Conservation (phyloP, 2,113 vertebrate genomes). For the Pimephales promelas region DNA sequence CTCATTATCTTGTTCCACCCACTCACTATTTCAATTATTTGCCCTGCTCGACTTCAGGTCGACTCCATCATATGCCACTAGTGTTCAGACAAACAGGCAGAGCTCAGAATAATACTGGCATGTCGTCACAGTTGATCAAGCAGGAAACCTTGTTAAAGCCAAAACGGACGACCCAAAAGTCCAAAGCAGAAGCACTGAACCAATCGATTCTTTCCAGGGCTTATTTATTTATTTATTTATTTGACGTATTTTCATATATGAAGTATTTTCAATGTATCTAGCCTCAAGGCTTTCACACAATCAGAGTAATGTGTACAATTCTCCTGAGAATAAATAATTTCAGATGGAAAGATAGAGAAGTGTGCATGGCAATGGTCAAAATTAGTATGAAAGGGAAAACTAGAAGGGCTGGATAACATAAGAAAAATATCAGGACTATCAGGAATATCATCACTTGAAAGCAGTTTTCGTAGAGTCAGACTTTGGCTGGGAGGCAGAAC, state of each 20-base stretch:
- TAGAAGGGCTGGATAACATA: not conserved
- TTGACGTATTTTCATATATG: not conserved
- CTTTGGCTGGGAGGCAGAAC: not conserved
- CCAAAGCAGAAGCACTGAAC: not conserved
- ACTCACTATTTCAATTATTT: conserved; percentile 30
- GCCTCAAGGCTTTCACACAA: not conserved
- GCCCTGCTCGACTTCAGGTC: not conserved
- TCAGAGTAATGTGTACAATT: not conserved
- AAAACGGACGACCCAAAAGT: not conserved
- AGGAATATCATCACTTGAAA: too few relatives aligned
- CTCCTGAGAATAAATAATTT: not conserved
- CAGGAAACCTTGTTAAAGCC: conserved; percentile 26
- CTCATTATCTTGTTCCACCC: conserved; percentile 27
- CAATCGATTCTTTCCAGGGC: not conserved
- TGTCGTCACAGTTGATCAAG: conserved; percentile 1
- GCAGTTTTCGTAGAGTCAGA: not conserved
- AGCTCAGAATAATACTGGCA: conserved; percentile 26
- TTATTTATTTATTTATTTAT: not conserved
- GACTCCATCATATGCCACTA: conserved; percentile 11
- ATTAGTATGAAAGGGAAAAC: too few relatives aligned
- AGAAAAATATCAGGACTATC: not conserved
- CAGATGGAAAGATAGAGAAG: not conserved
- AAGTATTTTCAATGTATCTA: not conserved
- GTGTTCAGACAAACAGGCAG: not conserved
- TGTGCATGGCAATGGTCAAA: too few relatives aligned